Evolutionary conservation across 2,113 vertebrate genomes (phyloP).

Genomic region (Hemibagrus wyckioides): DNA sequence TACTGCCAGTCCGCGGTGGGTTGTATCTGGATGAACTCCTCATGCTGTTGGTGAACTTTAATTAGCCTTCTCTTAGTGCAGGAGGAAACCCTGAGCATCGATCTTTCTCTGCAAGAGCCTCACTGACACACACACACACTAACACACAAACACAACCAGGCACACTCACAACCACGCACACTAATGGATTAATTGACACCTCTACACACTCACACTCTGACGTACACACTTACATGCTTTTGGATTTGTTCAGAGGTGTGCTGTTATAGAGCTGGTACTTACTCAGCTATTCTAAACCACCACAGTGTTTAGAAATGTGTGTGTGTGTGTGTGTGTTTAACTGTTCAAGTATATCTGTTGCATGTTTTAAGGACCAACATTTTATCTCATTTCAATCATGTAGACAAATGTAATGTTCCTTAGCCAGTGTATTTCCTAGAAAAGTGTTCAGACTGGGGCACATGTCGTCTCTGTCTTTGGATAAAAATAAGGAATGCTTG

Average conservation of each 20-base stretch:
- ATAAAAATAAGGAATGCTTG: background rate
- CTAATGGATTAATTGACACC: conserved; percentile 18
- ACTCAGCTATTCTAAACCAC: background rate
- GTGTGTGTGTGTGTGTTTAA: conserved; percentile 16
- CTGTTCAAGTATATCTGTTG: background rate
- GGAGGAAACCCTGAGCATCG: conserved; percentile 30
- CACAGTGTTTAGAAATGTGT: background rate
- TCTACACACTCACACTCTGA: conserved; percentile 29
- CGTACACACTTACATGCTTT: background rate
- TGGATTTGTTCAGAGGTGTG: background rate
- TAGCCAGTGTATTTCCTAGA: background rate
- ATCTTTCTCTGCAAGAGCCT: conserved; percentile 47
- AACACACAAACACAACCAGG: background rate
- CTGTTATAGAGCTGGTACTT: background rate
- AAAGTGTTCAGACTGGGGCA: background rate
- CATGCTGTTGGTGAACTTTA: conserved; percentile 56
- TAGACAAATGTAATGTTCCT: background rate
- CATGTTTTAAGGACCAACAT: background rate
- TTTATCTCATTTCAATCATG: background rate
- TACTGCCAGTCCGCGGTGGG: conserved; percentile 16
- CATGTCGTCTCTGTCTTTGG: background rate
- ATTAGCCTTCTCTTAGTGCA: conserved; percentile 58
- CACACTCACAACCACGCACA: conserved; percentile 31
- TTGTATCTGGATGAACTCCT: conserved; percentile 24
- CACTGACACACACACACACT: conserved; percentile 21